Base-by-base conservation (phyloP, 2,797 vertebrate species). In the Neostethus bicornis region DNA sequence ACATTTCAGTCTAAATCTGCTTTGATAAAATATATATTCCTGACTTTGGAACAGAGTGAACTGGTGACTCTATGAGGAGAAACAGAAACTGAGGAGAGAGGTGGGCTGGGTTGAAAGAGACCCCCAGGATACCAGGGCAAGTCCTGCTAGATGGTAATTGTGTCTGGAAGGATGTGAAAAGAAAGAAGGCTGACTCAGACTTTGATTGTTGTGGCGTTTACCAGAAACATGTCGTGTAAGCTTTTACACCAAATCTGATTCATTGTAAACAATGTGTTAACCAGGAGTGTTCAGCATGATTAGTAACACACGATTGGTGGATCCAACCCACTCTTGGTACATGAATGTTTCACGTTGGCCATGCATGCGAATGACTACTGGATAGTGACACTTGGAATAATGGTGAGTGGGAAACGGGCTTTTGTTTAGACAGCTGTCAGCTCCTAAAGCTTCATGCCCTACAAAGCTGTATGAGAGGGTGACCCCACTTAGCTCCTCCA, bases 381-480 rank as follows among this genome's bases (percentile, higher is more conserved):
- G n/a, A 85, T 68, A 70, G 51, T 82, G 88, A 85, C 79, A 79
- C 74, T 82, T 44, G 38, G 76, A 48, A 59, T 66, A 70, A 85
- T 50, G 79, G 87, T 73, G 83, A 91, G 83, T 87, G 85, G 79
- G 86, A 90, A 88, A 83, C 42, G 7, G 66, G 77, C 80, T 73
- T 90, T 92, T 92, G 91, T 93, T 91, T 91, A 85, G 87, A 89
- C 92, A 93, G 92, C 90, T 93, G 91, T 89, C 86, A 62, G 77
- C 73, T 81, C 66, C 76, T 73, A 53, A 70, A 28, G 49, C 76
- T 61, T 55, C 11, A 12, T 62, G 51, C 58, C 69, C 62, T 63
- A 75, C 75, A 81, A 67, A 79, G 75, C 66, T 64, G 64, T 52
- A 50, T 68, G 66, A 81, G 70, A 81, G 68, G 81, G 78, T 80